Percentiles rank a stretch among this genome's conserved stretches.
Evolutionary conservation across 64 coral and sea anemone species (phyloP).

Genomic region (Trachythela sp.): DNA sequence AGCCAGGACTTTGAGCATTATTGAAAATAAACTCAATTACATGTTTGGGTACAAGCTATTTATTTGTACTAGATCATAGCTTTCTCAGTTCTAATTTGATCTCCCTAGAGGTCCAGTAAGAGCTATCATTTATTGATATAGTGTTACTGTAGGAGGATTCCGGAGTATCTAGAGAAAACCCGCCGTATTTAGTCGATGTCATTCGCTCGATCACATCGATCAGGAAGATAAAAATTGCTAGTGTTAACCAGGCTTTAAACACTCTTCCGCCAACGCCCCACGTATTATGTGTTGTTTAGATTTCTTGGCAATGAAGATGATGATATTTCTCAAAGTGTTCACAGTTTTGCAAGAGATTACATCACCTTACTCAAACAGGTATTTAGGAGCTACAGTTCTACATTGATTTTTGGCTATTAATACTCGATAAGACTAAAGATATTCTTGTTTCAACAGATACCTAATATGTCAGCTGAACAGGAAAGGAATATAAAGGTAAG

Average conservation of each 20-base stretch:
- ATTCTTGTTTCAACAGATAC: not conserved
- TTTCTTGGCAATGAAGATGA: slow-evolving; percentile 93
- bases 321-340: slow-evolving; percentile 87
- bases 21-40: slow-evolving; percentile 66
- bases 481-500: slow-evolving; percentile 51
- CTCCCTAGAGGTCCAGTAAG: too few relatives aligned
- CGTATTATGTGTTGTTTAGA: slow-evolving; percentile 26
- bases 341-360: slow-evolving; percentile 79
- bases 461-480: slow-evolving; percentile 27
- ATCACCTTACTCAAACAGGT: slow-evolving; percentile 83
- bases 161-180: too few relatives aligned
- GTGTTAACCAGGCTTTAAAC: too few relatives aligned
- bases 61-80: too few relatives aligned
- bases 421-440: too few relatives aligned
- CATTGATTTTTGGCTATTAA: not conserved
- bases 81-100: too few relatives aligned
- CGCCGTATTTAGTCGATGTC: too few relatives aligned
- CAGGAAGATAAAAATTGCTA: too few relatives aligned
- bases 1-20: slow-evolving; percentile 33
- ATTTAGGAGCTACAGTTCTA: not conserved
- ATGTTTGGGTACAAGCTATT: slow-evolving; percentile 49
- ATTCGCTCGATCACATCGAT: too few relatives aligned
- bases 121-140: too few relatives aligned
- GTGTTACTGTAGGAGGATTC: too few relatives aligned
- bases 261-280: too few relatives aligned